Evolutionary conservation across 2,888 invertebrate genomes (phyloP).

Genomic region (Paralinhomoeus sp.): DNA sequence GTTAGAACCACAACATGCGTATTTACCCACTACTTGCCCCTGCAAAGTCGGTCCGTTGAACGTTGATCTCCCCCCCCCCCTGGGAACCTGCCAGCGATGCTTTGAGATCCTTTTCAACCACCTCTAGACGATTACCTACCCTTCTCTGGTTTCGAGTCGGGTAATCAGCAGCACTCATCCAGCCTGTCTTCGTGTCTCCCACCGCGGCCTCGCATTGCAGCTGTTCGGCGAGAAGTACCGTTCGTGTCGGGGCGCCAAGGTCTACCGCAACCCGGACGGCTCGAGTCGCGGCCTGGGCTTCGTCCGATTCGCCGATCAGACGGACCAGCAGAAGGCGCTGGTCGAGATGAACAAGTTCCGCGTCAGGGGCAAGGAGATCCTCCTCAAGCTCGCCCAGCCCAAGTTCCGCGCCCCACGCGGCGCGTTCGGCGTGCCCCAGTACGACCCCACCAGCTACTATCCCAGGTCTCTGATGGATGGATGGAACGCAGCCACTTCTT

Average conservation of each 20-base stretch:
- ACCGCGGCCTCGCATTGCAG: slow-evolving; percentile 6
- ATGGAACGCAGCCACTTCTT: too few relatives aligned
- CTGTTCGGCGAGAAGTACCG: slow-evolving; percentile 27
- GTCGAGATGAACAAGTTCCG: slow-evolving; percentile 27
- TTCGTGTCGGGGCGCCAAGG: slow-evolving; percentile 30
- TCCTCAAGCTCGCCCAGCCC: slow-evolving; percentile 13
- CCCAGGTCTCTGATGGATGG: too few relatives aligned
- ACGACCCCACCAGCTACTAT: slow-evolving; percentile 6
- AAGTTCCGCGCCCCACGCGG: slow-evolving; percentile 2
- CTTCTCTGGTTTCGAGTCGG: too few relatives aligned
- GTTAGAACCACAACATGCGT: too few relatives aligned
- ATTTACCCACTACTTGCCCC: too few relatives aligned
- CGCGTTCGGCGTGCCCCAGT: neutral
- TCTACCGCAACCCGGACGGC: slow-evolving; percentile 26
- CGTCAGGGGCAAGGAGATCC: slow-evolving; percentile 11
- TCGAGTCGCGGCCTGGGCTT: slow-evolving; percentile 29
- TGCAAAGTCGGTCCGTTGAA: too few relatives aligned
- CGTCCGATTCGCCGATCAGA: slow-evolving; percentile 27
- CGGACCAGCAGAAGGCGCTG: slow-evolving; percentile 30
- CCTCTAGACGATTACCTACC: too few relatives aligned
- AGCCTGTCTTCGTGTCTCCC: too few relatives aligned
- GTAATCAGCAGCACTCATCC: too few relatives aligned
- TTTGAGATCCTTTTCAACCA: too few relatives aligned
- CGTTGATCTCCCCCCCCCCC: too few relatives aligned
- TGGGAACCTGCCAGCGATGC: too few relatives aligned